These are phyloP conservation scores for Ochlodes sylvanus DNA, from an alignment of 2,888 invertebrate genomes.

Conservation along the genomic window DNA sequence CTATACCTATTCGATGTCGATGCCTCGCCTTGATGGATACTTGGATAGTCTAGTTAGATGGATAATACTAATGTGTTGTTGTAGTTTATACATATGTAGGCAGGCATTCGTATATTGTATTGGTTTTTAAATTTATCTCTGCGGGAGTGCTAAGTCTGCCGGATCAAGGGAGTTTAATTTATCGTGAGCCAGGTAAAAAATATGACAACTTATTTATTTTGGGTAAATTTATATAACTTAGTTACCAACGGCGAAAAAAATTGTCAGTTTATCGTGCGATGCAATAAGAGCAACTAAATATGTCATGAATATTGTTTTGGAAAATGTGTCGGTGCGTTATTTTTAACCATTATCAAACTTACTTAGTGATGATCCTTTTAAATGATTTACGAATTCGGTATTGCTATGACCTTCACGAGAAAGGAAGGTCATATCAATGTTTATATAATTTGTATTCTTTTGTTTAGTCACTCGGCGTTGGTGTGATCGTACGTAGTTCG, in stretches of 20 bases:
- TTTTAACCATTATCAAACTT: constrained; percentile 41
- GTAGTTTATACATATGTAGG: too few species aligned
- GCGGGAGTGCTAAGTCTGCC: constrained; percentile 36
- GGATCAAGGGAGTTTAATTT: constrained; percentile 34
- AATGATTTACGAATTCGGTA: constrained; percentile 39
- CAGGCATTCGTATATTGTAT: background rate
- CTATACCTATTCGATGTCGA: too few species aligned
- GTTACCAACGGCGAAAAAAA: background rate
- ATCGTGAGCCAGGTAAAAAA: constrained; percentile 11
- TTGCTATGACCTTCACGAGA: constrained; percentile 65
- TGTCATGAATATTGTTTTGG: background rate
- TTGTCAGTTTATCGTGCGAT: background rate
- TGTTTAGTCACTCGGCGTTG: constrained; percentile 46
- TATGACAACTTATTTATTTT: background rate
- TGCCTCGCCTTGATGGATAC: too few species aligned
- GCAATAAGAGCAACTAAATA: constrained; percentile 1
- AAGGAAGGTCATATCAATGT: constrained; percentile 73
- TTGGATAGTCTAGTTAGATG: too few species aligned
- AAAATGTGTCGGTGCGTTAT: constrained; percentile 37
- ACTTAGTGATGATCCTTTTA: constrained; percentile 40
- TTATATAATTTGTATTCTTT: constrained; percentile 66
- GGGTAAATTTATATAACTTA: background rate
- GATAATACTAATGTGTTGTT: too few species aligned
- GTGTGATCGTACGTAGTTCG: constrained; percentile 54
- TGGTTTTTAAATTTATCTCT: constrained; percentile 47